A percentile compares a stretch with the other conserved stretches of the same genome.
Evolutionary conservation across 1,140 invertebrate species (phyloP).

Genomic region (Aricia agestis): DNA sequence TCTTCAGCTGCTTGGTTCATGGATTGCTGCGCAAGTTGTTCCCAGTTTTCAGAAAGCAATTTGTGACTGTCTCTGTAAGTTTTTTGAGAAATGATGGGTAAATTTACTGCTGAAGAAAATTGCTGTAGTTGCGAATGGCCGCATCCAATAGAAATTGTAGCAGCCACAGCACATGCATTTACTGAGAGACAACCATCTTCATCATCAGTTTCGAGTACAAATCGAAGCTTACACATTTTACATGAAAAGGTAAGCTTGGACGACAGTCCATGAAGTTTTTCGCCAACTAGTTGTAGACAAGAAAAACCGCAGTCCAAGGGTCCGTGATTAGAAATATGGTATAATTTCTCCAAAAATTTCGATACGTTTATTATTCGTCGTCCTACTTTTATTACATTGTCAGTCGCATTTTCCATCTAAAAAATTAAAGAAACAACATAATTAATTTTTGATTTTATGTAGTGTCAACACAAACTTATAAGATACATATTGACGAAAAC

Average conservation of each 20-base stretch:
- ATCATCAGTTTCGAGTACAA: too few species aligned
- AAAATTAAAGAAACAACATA: too few species aligned
- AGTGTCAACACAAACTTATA: too few species aligned
- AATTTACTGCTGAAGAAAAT: slow-evolving; percentile 36
- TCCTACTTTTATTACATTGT: background rate
- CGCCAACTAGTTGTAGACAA: background rate
- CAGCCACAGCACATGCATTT: background rate
- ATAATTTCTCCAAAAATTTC: background rate
- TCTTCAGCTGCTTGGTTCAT: slow-evolving; percentile 47
- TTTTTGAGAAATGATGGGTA: slow-evolving; percentile 35
- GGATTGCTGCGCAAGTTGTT: slow-evolving; percentile 28
- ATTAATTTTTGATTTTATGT: too few species aligned
- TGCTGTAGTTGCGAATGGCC: slow-evolving; percentile 42
- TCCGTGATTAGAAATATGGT: background rate
- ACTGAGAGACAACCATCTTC: too few species aligned
- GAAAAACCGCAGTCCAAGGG: background rate
- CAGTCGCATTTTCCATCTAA: background rate
- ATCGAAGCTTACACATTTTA: too few species aligned
- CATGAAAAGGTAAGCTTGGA: too few species aligned
- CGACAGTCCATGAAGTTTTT: too few species aligned
- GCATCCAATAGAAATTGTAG: slow-evolving; percentile 25
- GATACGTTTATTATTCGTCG: background rate
- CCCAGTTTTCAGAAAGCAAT: slow-evolving; percentile 24
- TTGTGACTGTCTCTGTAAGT: slow-evolving; percentile 32
- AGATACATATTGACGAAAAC: too few species aligned